Conservation (phyloP, 2,113 vertebrate genomes). For the Coptodon bakossiorum region DNA sequence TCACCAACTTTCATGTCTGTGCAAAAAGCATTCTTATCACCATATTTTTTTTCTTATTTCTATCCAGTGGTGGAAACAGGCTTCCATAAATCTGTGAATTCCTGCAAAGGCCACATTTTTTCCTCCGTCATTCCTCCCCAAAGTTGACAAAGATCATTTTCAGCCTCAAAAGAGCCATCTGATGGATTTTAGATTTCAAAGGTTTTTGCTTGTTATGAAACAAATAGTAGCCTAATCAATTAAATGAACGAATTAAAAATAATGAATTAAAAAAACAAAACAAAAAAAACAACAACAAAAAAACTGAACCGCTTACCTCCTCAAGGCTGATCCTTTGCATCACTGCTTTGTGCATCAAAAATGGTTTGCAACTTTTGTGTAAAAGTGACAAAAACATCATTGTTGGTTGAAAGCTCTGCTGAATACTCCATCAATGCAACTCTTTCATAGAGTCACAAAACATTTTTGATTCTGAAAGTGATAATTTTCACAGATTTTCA, state of each 20-base stretch:
- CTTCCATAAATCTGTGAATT: not conserved
- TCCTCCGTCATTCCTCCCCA: not conserved
- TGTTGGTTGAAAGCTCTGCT: not conserved
- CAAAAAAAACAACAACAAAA: not conserved
- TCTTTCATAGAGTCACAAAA: not conserved
- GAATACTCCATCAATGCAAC: not conserved
- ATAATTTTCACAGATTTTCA: not conserved
- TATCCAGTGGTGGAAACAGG: not conserved
- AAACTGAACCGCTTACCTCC: not conserved
- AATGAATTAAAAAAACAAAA: not conserved
- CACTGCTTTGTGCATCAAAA: not conserved
- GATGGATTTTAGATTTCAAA: not conserved
- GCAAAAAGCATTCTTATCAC: not conserved
- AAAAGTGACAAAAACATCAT: not conserved
- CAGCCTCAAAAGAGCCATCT: not conserved
- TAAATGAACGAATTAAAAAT: not conserved
- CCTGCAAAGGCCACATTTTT: not conserved
- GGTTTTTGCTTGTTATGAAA: not conserved
- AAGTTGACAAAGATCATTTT: not conserved
- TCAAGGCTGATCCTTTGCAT: not conserved
- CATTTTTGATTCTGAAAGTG: not conserved
- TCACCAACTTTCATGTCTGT: not conserved
- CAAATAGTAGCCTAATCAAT: not conserved
- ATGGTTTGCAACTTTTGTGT: not conserved
- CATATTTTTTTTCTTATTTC: not conserved